Evolutionary conservation across 2,797 vertebrate species (phyloP).

Genomic region (Crocodylus rhombifer): DNA sequence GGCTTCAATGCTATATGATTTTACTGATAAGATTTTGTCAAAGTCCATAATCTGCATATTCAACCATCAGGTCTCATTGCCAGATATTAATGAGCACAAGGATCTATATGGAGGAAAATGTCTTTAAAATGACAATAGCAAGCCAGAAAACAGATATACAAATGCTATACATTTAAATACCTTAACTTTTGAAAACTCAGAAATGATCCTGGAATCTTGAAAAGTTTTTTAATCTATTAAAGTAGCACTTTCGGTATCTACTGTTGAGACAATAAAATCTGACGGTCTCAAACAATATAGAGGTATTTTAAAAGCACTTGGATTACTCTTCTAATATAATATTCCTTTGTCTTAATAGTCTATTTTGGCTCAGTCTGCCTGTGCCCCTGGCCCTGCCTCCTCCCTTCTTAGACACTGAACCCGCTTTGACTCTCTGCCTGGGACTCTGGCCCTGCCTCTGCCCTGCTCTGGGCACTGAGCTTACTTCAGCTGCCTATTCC

Average conservation of each 20-base stretch:
- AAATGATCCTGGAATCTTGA: not conserved
- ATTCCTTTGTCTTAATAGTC: constrained; percentile 47
- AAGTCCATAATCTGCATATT: not conserved
- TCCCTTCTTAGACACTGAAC: too few species aligned
- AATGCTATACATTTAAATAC: not conserved
- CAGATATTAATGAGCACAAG: not conserved
- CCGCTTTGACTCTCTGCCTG: too few species aligned
- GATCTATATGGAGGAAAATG: not conserved
- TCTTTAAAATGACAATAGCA: not conserved
- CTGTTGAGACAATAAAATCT: not conserved
- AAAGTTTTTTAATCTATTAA: not conserved
- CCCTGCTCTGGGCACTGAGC: too few species aligned
- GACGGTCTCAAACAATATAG: not conserved
- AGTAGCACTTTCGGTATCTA: not conserved
- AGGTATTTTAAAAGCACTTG: constrained; percentile 35
- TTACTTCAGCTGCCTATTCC: too few species aligned
- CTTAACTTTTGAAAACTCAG: not conserved
- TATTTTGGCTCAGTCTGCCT: too few species aligned
- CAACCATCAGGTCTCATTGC: not conserved
- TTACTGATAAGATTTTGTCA: too few species aligned
- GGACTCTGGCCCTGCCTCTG: too few species aligned
- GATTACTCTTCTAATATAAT: not conserved
- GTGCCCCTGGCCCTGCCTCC: too few species aligned
- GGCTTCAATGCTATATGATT: not conserved
- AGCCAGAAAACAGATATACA: not conserved